phyloP scores from a whole-genome alignment of 2,888 invertebrate genomes.

The Elysia crispata region DNA sequence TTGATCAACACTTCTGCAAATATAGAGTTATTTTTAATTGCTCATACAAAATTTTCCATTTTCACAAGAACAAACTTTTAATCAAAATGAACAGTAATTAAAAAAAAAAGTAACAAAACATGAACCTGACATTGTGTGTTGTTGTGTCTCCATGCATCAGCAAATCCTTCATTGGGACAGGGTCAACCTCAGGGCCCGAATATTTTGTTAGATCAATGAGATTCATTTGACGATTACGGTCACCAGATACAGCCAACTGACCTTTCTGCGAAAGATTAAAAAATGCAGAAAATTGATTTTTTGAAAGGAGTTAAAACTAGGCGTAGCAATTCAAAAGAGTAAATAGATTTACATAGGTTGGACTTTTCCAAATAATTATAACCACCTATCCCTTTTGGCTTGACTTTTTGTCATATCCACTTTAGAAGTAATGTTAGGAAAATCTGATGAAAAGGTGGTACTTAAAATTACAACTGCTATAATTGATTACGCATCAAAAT shows the following conservation, averaged over 20 bases:
- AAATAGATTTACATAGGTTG: background rate
- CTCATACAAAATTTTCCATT: too few species aligned
- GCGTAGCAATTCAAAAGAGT: background rate
- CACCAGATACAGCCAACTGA: slow-evolving; percentile 67
- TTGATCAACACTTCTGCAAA: too few species aligned
- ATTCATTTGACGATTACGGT: slow-evolving; percentile 71
- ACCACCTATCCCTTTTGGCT: too few species aligned
- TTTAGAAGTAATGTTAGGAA: too few species aligned
- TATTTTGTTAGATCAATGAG: slow-evolving; percentile 69
- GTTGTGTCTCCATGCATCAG: slow-evolving; percentile 59
- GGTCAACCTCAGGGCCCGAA: slow-evolving; percentile 53
- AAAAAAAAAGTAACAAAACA: too few species aligned
- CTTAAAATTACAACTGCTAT: too few species aligned
- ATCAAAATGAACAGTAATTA: too few species aligned
- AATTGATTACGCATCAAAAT: too few species aligned
- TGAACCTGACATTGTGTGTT: slow-evolving; percentile 66
- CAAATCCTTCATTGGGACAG: slow-evolving; percentile 56
- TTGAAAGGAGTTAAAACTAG: background rate
- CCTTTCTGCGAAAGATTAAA: slow-evolving; percentile 61
- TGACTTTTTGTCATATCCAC: too few species aligned
- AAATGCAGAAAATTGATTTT: background rate
- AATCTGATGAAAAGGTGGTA: too few species aligned
- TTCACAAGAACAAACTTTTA: too few species aligned
- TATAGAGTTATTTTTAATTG: too few species aligned
- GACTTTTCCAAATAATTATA: background rate